Evolutionary conservation across 2,113 vertebrate species (phyloP).

Genomic region (Xyrauchen texanus): DNA sequence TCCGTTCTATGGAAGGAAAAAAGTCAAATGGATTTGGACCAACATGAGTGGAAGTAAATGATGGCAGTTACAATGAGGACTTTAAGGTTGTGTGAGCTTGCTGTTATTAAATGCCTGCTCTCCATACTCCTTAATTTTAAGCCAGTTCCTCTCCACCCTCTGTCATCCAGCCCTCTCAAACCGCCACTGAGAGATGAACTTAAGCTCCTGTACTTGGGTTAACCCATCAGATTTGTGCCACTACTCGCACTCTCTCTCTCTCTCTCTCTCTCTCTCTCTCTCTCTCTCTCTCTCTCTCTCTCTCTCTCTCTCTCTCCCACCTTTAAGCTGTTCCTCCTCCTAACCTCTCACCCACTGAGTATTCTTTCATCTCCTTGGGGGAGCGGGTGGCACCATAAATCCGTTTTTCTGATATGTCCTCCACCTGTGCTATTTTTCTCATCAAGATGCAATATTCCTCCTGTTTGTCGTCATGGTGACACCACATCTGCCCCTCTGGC

Average conservation of each 20-base stretch:
- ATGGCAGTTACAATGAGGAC: no score
- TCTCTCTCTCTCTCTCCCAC: not conserved
- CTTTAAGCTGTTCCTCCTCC: not conserved
- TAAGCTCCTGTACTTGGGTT: not conserved
- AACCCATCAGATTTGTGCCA: not conserved
- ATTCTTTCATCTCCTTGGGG: not conserved
- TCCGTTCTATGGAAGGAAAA: no score
- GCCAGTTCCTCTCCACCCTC: not conserved
- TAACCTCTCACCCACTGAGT: not conserved
- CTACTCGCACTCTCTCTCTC: no score
- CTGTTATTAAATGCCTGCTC: no score
- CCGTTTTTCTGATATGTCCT: constrained; percentile 2
- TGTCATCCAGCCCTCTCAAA: constrained; percentile 3
- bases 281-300: not conserved
- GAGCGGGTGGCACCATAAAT: not conserved
- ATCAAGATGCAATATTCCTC: not conserved
- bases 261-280: not conserved
- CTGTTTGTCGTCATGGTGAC: not conserved
- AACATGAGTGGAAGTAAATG: no score
- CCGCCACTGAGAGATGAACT: constrained; percentile 3
- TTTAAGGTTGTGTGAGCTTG: not conserved
- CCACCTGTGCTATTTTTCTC: not conserved
- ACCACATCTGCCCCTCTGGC: not conserved
- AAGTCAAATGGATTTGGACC: no score
- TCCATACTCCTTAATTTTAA: not conserved